Conservation (phyloP, 1,140 invertebrate genomes). For the Lordiphosa collinella region DNA sequence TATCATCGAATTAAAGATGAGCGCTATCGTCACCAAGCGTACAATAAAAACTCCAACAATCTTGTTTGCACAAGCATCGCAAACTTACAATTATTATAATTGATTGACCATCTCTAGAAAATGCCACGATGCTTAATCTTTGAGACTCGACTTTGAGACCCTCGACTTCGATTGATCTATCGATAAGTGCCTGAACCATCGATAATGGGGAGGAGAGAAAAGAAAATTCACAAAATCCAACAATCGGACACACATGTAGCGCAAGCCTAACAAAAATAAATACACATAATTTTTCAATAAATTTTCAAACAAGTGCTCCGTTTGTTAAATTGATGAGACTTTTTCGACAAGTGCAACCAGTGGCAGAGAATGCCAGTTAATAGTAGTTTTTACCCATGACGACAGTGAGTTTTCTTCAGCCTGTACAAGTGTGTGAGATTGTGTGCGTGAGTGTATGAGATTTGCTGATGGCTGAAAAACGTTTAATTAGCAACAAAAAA, state of each 20-base stretch:
- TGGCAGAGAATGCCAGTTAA: constrained; percentile 32
- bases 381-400: constrained; percentile 49
- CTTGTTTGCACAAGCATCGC: too few relatives aligned
- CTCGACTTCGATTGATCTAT: too few relatives aligned
- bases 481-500: constrained; percentile 65
- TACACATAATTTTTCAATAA: constrained; percentile 44
- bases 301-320: constrained; percentile 10
- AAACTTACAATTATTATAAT: too few relatives aligned
- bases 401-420: constrained; percentile 65
- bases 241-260: constrained; percentile 28
- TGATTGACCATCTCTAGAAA: too few relatives aligned
- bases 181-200: too few relatives aligned
- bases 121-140: too few relatives aligned
- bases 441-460: constrained; percentile 49
- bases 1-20: too few relatives aligned
- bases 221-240: not conserved
- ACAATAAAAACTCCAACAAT: too few relatives aligned
- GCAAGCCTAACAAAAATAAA: constrained; percentile 51
- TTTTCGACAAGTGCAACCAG: constrained; percentile 21
- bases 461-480: constrained; percentile 60
- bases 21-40: too few relatives aligned
- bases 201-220: not conserved
- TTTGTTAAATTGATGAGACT: too few relatives aligned
- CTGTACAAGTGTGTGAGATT: constrained; percentile 41
- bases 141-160: too few relatives aligned